These are phyloP conservation scores for Epizoanthus ramosus DNA, from an alignment of 92 coral and sea anemone species.

Conservation along the genomic window DNA sequence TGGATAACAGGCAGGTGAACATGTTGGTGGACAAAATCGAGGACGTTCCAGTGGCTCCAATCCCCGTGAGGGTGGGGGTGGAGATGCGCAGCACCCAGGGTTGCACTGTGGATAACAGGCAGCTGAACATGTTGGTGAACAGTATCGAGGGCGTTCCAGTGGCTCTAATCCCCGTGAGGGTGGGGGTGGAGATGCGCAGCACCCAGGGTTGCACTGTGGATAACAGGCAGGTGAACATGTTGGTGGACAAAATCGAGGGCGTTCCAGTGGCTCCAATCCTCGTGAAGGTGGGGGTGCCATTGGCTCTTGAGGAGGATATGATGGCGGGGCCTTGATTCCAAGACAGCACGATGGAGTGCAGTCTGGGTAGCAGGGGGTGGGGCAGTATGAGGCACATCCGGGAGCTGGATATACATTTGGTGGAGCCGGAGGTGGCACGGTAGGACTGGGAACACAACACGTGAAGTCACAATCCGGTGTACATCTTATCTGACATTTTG, in stretches of 20 bases:
- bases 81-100: background rate
- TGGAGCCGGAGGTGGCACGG: background rate
- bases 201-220: slow-evolving; percentile 1
- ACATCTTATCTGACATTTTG: slow-evolving; percentile 24
- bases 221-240: background rate
- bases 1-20: slow-evolving; percentile 1
- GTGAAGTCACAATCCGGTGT: slow-evolving; percentile 30
- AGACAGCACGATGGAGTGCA: slow-evolving; percentile 32
- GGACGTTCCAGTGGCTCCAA: background rate
- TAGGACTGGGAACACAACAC: slow-evolving; percentile 20
- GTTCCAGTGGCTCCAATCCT: background rate
- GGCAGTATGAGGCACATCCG: slow-evolving; percentile 38
- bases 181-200: background rate
- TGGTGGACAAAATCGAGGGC: background rate
- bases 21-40: background rate
- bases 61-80: background rate
- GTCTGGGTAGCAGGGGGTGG: slow-evolving; percentile 1
- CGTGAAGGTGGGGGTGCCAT: background rate
- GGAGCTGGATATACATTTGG: background rate
- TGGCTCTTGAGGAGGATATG: background rate
- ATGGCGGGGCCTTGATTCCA: background rate
- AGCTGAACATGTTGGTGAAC: slow-evolving; percentile 3
- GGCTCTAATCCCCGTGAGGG: slow-evolving; percentile 7
- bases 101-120: slow-evolving; percentile 9
- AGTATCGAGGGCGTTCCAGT: background rate